phyloP scores from a whole-genome alignment of 2,888 invertebrate species.

The Drosophila kanekoi region DNA sequence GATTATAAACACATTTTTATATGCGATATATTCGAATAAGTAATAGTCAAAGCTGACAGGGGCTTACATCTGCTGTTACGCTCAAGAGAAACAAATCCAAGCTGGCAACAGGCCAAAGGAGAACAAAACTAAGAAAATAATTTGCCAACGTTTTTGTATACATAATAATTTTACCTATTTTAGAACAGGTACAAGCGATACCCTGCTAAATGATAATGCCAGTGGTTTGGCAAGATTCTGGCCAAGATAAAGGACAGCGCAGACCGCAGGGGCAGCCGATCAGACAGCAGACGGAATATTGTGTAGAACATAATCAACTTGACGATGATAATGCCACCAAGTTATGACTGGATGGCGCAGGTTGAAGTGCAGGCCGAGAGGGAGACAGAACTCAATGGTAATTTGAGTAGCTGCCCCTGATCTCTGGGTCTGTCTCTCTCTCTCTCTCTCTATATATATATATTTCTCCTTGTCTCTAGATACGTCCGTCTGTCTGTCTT shows the following conservation, averaged over 20 bases:
- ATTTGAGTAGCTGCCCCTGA: slow-evolving; percentile 31
- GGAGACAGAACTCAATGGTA: slow-evolving; percentile 20
- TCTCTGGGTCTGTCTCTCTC: not conserved
- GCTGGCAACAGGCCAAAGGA: not conserved
- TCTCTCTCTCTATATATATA: no score
- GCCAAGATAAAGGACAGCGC: slow-evolving; percentile 20
- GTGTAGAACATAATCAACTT: slow-evolving; percentile 33
- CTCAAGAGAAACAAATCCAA: no score
- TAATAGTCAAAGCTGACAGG: not conserved
- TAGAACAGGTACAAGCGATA: slow-evolving; percentile 14
- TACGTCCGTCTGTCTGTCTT: not conserved
- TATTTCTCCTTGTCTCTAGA: not conserved
- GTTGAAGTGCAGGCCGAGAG: slow-evolving; percentile 14
- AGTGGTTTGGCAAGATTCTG: slow-evolving; percentile 45
- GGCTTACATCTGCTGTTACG: not conserved
- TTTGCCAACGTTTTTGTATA: slow-evolving; percentile 15
- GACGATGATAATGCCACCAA: slow-evolving; percentile 38
- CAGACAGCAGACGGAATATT: slow-evolving; percentile 23
- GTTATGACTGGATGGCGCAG: slow-evolving; percentile 37
- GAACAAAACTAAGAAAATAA: not conserved
- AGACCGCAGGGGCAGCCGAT: not conserved
- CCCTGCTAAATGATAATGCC: slow-evolving; percentile 48
- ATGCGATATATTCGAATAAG: not conserved
- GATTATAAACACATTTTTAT: not conserved
- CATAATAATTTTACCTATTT: slow-evolving; percentile 32